Conservation (phyloP, 2,113 vertebrate species). For the Grus americana region DNA sequence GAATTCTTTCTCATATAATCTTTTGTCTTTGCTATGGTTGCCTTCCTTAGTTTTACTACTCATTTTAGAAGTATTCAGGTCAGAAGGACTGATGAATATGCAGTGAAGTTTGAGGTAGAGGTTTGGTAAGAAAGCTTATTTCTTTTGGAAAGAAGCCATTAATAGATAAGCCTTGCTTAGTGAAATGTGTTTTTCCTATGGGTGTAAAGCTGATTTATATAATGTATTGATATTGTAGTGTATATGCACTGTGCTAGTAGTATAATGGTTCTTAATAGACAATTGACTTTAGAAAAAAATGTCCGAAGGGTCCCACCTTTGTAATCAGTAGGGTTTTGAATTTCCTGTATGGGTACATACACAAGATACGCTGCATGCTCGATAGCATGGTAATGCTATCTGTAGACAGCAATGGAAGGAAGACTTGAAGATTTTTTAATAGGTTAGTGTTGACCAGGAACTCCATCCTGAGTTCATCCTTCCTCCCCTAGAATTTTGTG, state of each 20-base stretch:
- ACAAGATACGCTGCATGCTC: background rate
- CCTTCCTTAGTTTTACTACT: background rate
- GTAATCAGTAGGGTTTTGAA: background rate
- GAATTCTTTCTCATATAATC: background rate
- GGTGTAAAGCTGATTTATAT: background rate
- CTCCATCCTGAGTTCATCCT: background rate
- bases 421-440: background rate
- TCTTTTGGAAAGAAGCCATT: background rate
- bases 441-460: background rate
- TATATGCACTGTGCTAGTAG: background rate
- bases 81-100: background rate
- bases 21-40: background rate
- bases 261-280: background rate
- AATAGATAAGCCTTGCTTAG: background rate
- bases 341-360: background rate
- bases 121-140: background rate
- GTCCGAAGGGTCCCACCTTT: background rate
- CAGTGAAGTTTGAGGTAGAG: background rate
- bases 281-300: background rate
- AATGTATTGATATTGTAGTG: background rate
- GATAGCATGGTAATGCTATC: background rate
- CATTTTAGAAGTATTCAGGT: background rate
- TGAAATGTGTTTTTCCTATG: accelerated
- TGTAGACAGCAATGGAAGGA: background rate
- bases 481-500: background rate